phyloP scores from a whole-genome alignment of 2,113 vertebrate genomes.

The Gadus chalcogrammus region DNA sequence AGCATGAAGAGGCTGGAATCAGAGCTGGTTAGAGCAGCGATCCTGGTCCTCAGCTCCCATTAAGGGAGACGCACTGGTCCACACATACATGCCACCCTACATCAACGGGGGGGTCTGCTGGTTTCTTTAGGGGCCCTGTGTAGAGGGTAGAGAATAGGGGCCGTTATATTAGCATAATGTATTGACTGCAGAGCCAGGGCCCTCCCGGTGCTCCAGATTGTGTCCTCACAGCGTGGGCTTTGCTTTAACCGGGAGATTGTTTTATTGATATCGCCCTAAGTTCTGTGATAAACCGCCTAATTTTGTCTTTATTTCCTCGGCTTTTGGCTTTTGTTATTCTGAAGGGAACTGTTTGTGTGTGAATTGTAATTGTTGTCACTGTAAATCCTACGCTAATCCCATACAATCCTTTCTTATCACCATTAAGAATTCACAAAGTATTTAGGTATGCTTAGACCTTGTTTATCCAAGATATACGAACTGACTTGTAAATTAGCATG shows the following conservation, averaged over 20 bases:
- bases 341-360: background rate
- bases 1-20: slow-evolving; percentile 53
- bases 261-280: slow-evolving; percentile 32
- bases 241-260: slow-evolving; percentile 29
- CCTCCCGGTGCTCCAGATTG: slow-evolving; percentile 50
- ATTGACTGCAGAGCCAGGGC: slow-evolving; percentile 55
- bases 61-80: slow-evolving; percentile 48
- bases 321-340: background rate
- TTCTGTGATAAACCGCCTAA: slow-evolving; percentile 19
- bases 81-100: slow-evolving; percentile 49
- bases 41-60: slow-evolving; percentile 63
- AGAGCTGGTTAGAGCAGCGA: slow-evolving; percentile 68
- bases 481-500: background rate
- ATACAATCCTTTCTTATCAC: background rate
- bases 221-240: slow-evolving; percentile 31
- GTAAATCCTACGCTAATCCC: slow-evolving; percentile 3
- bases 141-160: slow-evolving; percentile 19
- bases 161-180: slow-evolving; percentile 62
- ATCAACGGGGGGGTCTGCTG: slow-evolving; percentile 51
- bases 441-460: background rate
- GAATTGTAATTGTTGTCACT: slow-evolving; percentile 1
- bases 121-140: slow-evolving; percentile 41
- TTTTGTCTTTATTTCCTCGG: slow-evolving; percentile 35
- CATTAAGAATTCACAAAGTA: background rate
- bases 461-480: background rate